phyloP scores from a whole-genome alignment of 2,888 invertebrate genomes.

The Drosophila hawaiiensis region DNA sequence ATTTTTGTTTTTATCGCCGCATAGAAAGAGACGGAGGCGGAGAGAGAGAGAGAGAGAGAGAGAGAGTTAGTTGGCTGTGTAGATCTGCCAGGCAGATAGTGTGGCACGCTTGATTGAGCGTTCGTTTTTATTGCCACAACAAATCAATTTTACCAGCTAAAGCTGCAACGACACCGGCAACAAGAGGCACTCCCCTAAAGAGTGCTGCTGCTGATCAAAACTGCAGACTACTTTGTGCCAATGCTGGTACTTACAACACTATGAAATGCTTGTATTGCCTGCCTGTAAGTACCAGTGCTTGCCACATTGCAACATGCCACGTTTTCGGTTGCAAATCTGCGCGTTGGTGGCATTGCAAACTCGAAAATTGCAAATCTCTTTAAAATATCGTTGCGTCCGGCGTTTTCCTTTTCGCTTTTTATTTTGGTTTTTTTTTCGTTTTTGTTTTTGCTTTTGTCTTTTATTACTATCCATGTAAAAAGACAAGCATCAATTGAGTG shows the following conservation, averaged over 20 bases:
- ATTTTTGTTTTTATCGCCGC: slow-evolving; percentile 35
- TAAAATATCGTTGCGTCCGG: slow-evolving; percentile 37
- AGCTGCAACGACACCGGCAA: slow-evolving; percentile 33
- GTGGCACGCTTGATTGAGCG: slow-evolving; percentile 73
- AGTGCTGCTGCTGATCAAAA: slow-evolving; percentile 37
- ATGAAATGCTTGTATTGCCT: slow-evolving; percentile 70
- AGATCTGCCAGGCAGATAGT: slow-evolving; percentile 52
- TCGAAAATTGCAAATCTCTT: slow-evolving; percentile 69
- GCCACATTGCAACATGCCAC: slow-evolving; percentile 35
- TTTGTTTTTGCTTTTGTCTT: not conserved
- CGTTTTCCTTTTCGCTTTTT: slow-evolving; percentile 18
- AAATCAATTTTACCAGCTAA: slow-evolving; percentile 71
- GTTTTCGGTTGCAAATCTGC: slow-evolving; percentile 41
- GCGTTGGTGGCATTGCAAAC: slow-evolving; percentile 76
- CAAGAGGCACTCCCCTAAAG: slow-evolving; percentile 48
- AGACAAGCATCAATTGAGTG: slow-evolving; percentile 45
- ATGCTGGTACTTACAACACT: slow-evolving; percentile 36
- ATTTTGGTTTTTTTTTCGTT: slow-evolving; percentile 6
- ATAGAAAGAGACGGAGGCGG: slow-evolving; percentile 7
- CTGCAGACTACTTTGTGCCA: slow-evolving; percentile 48
- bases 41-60: not conserved
- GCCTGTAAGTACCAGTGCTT: slow-evolving; percentile 55
- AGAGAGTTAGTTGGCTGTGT: slow-evolving; percentile 26
- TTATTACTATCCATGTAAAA: slow-evolving; percentile 30
- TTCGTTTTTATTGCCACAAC: slow-evolving; percentile 75